These are phyloP conservation scores for Ctenosaura bakeri DNA, from an alignment of 2,797 vertebrate genomes.

Conservation along the genomic window DNA sequence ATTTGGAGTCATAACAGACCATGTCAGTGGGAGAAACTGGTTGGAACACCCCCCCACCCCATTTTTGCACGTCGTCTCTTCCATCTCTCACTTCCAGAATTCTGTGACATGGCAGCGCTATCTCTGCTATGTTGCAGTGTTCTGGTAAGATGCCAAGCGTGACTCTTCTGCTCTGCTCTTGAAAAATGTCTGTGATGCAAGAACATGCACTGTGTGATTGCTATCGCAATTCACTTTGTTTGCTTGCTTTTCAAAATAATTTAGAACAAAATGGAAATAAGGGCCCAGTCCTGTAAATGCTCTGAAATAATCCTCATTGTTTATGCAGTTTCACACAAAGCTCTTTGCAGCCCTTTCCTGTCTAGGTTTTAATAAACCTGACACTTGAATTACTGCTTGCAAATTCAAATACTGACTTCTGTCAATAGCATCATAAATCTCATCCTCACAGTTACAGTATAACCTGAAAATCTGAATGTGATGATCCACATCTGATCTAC, in stretches of 20 bases:
- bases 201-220: background rate
- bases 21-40: background rate
- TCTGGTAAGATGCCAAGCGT: constrained; percentile 2
- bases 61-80: background rate
- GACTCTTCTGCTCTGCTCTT: background rate
- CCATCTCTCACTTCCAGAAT: background rate
- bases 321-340: background rate
- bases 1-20: background rate
- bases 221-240: no score
- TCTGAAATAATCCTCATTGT: background rate
- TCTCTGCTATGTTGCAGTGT: background rate
- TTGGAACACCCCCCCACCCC: background rate
- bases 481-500: background rate
- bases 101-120: background rate
- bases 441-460: background rate
- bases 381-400: background rate
- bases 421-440: background rate
- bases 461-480: background rate
- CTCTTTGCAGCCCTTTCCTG: background rate
- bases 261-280: background rate
- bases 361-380: background rate
- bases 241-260: background rate
- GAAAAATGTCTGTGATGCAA: background rate
- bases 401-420: constrained; percentile 6
- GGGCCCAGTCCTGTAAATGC: background rate